Percentiles rank a stretch among this genome's conserved stretches.
Evolutionary conservation across 2,888 invertebrate species (phyloP).

Genomic region (Tenthredo amoena): DNA sequence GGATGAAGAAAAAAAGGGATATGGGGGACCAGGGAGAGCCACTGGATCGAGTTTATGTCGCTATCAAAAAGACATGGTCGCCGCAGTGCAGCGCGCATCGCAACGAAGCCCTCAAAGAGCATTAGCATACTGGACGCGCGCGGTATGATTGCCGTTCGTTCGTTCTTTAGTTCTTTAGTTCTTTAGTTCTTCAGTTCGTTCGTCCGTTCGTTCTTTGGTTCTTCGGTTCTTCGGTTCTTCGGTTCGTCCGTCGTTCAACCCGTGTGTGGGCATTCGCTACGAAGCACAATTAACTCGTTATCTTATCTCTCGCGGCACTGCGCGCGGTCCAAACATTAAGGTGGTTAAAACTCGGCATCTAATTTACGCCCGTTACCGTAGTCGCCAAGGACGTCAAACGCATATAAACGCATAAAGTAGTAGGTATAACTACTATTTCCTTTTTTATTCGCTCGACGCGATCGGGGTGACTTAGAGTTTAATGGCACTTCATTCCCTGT

Average conservation of each 20-base stretch:
- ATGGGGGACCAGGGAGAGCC: conserved; percentile 65
- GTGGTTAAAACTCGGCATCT: conserved; percentile 71
- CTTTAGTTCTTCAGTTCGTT: neutral
- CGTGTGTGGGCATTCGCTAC: conserved; percentile 75
- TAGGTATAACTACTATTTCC: neutral
- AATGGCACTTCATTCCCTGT: conserved; percentile 2
- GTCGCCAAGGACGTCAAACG: conserved; percentile 57
- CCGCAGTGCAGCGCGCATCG: conserved; percentile 74
- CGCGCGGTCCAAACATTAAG: conserved; percentile 75
- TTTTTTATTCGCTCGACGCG: conserved; percentile 11
- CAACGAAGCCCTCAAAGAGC: conserved; percentile 74
- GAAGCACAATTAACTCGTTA: conserved; percentile 78
- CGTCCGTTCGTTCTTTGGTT: neutral
- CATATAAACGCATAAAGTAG: conserved; percentile 29
- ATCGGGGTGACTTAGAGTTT: neutral
- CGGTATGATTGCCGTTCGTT: conserved; percentile 68
- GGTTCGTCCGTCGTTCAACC: conserved; percentile 61
- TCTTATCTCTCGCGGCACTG: conserved; percentile 75
- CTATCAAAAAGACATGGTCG: conserved; percentile 76
- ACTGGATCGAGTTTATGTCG: conserved; percentile 76
- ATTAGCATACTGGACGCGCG: conserved; percentile 76
- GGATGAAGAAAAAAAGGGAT: neutral
- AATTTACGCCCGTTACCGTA: conserved; percentile 73
- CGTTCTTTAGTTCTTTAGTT: neutral
- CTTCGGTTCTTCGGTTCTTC: neutral